Evolutionary conservation across 2,888 invertebrate species (phyloP), one percentile per base, ranked within the genome.

Genomic region (Congeria kusceri): DNA sequence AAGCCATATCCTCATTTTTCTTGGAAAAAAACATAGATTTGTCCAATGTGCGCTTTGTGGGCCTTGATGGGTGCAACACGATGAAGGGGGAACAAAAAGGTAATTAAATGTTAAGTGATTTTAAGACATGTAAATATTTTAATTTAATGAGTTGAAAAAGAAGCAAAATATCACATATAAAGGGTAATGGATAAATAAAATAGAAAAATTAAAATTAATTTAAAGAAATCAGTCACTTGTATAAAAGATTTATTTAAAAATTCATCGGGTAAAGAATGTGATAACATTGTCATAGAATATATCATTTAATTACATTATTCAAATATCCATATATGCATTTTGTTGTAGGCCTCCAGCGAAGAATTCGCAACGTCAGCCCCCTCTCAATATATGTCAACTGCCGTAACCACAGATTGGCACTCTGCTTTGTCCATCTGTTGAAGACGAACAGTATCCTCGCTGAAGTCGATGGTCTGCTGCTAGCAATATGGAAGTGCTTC

Each of bases 351-450:
- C 61, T 61, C 18, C 61, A 61, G 61, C 15, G 29, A 3, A 20
- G 58, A 20, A 13, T 58, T 27, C 29, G 61, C 11, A 4, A 61
- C n/a, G 20, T 20, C 18, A 61, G 61, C 28, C 61, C 61, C 18
- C 28, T 32, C 9, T 32, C 27, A 7, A 32, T 61, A 3, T 61
- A 61, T n/a, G n/a, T 61, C 29, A 61, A 61, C n/a, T 61, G 61
- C 23, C 29, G 61, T 7, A 61, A 61, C 29, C 49, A 49, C 49
- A 49, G 18, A 15, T 15, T 49, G 49, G 49, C 49, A 20, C 49
- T 49, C 49, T 49, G 61, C 9, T 61, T 61, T 61, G 61, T 61
- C 32, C 61, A 61, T 32, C 23, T 61, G n/a, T 11, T 61, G 61
- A 61, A 61, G 39, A 32, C 5, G 3, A 61, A 39, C 39, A 39